phyloP scores from a whole-genome alignment of 2,113 vertebrate species.

The Sisor rabdophorus region DNA sequence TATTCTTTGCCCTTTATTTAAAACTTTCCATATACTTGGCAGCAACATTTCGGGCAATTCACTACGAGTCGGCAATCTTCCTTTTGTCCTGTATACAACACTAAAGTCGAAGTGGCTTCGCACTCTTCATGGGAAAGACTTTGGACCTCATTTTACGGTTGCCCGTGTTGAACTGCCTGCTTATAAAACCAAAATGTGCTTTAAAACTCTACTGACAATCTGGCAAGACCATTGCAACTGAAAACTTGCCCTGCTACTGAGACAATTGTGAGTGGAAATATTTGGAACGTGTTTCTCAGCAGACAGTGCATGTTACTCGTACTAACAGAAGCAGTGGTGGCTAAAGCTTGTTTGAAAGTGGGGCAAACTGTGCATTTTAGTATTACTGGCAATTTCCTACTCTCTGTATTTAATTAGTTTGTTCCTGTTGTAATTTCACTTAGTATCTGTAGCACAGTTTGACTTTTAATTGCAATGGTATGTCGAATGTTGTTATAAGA shows the following conservation, averaged over 20 bases:
- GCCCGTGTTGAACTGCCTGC: slow-evolving; percentile 43
- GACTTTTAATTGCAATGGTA: slow-evolving; percentile 4
- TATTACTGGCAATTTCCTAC: background rate
- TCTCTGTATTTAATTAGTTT: background rate
- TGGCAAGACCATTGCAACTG: slow-evolving; percentile 46
- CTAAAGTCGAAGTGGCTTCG: slow-evolving; percentile 37
- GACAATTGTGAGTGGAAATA: slow-evolving; percentile 18
- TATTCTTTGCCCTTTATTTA: slow-evolving; percentile 59
- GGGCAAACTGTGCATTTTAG: slow-evolving; percentile 27
- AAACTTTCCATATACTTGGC: slow-evolving; percentile 60
- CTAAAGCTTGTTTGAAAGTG: slow-evolving; percentile 51
- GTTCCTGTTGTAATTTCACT: slow-evolving; percentile 33
- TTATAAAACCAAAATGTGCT: slow-evolving; percentile 65
- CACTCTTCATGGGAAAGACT: slow-evolving; percentile 24
- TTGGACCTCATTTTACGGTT: slow-evolving; percentile 38
- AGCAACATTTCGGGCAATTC: slow-evolving; percentile 58
- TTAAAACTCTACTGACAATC: slow-evolving; percentile 69
- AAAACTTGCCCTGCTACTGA: slow-evolving; percentile 52
- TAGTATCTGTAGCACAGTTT: slow-evolving; percentile 20
- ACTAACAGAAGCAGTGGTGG: slow-evolving; percentile 45
- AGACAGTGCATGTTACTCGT: slow-evolving; percentile 52
- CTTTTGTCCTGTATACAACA: slow-evolving; percentile 47
- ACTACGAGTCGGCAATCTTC: slow-evolving; percentile 52
- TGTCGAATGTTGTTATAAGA: background rate
- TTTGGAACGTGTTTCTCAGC: slow-evolving; percentile 45